Base-by-base conservation (phyloP, 2,797 vertebrate genomes). In the Hypotaenidia philippensis region DNA sequence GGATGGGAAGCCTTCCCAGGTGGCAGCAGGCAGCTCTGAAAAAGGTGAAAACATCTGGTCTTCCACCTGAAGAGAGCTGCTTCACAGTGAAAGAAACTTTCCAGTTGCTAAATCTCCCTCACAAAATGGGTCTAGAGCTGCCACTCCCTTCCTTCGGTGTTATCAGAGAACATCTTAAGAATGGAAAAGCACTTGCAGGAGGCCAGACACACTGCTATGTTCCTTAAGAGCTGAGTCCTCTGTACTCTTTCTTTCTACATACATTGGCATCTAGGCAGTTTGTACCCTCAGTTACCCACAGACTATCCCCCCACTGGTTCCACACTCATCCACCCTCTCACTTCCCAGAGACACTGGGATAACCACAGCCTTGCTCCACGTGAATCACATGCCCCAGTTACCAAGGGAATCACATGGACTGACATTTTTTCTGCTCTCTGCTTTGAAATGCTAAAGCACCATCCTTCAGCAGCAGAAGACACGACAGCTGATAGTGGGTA, bases 361-460 rank as follows among this genome's bases (percentile, higher is more conserved):
- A 74, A 55, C 34, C 66, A 55, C 13, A 3, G 59, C 55, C 56
- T 89, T 75, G 57, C 50, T 87, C 59, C 61, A 57, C 0, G 0
- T 13, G 41, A 88, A 50, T 22, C 53, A 38, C 13, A 19, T 0
- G 1, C 27, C 60, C 78, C 78, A 87, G 56, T 72, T 86, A 91
- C 61, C 66, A 92, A 55, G 47, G 27, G 52, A 84, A 70, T 82
- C 0, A 0, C 56, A 27, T 3, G 34, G 50, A 82, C 57, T 66
- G 81, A 70, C 22, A 3, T 38, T 84, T 72, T 50, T 50, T 50
- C 26, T 50, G 74, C 38, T 66, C 19, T 59, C 47, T 83, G 60
- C 69, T 94, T 83, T 86, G 60, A 90, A 94, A 88, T 64, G 57
- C 76, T 82, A 44, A 80, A 87, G 70, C 57, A 89, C 11, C 50